A percentile compares a stretch with the other conserved stretches of the same genome.
Conservation (phyloP, 2,888 invertebrate genomes). For the Minunthozetes semirufus region DNA sequence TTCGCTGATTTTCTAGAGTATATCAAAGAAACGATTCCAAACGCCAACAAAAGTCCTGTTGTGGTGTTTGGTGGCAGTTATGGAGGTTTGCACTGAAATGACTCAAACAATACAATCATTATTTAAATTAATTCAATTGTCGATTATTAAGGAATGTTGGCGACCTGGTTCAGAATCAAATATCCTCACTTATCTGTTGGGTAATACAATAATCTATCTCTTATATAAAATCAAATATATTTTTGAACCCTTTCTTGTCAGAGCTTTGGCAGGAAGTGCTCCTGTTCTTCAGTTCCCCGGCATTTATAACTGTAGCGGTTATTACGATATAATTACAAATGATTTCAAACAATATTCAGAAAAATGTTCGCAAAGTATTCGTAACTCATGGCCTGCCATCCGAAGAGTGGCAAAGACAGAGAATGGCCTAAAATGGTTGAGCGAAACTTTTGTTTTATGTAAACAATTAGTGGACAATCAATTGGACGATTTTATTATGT, state of each 20-base stretch:
- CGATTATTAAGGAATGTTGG: conserved; percentile 67
- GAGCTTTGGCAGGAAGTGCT: conserved; percentile 86
- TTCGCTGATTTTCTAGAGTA: conserved; percentile 69
- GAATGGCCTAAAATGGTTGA: conserved; percentile 64
- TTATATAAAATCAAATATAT: background rate
- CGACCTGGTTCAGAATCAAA: conserved; percentile 91
- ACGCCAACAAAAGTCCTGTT: conserved; percentile 61
- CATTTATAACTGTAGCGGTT: conserved; percentile 69
- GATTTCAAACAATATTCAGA: conserved; percentile 58
- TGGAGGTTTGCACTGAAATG: conserved; percentile 55
- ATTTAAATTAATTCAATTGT: background rate
- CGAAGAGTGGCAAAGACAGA: conserved; percentile 53
- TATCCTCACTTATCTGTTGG: conserved; percentile 80
- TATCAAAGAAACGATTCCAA: conserved; percentile 54
- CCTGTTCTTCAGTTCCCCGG: conserved; percentile 79
- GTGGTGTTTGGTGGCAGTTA: conserved; percentile 83
- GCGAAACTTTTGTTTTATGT: conserved; percentile 69
- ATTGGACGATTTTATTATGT: conserved; percentile 58
- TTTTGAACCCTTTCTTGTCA: conserved; percentile 45
- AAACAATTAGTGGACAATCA: conserved; percentile 57
- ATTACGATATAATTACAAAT: conserved; percentile 67
- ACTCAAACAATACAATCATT: background rate
- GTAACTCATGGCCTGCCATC: conserved; percentile 68
- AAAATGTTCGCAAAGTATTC: conserved; percentile 64
- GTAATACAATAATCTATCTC: conserved; percentile 49